Conservation (phyloP, 2,797 vertebrate genomes). For the Eupleurogrammus muticus region DNA sequence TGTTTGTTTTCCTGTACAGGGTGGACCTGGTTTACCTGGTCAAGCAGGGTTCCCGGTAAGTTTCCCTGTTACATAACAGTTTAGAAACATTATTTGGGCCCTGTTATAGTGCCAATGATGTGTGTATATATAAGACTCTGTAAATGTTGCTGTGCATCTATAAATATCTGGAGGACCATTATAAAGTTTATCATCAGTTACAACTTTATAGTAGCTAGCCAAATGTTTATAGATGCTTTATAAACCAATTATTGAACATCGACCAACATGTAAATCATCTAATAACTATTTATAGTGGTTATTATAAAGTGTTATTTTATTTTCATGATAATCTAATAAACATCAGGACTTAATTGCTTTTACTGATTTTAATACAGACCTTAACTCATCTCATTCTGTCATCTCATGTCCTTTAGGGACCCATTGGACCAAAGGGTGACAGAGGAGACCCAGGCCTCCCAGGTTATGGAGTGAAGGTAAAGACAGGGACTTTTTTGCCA, state of each 20-base stretch:
- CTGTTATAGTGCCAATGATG: no score
- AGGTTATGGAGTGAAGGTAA: conserved; percentile 90
- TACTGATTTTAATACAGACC: neutral
- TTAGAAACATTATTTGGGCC: no score
- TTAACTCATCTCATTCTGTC: neutral
- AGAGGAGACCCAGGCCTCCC: conserved; percentile 83
- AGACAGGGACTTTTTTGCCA: neutral
- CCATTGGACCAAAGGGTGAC: conserved; percentile 91
- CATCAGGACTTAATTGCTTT: neutral
- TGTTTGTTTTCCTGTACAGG: conserved; percentile 66
- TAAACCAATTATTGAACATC: no score
- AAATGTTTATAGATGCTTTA: no score
- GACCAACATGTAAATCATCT: no score
- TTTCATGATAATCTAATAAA: neutral
- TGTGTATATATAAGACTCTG: no score
- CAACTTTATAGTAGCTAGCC: no score
- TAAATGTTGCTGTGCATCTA: no score
- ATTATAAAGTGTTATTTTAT: neutral
- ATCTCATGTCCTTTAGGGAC: conserved; percentile 82
- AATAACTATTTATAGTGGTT: no score
- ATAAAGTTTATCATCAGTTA: no score
- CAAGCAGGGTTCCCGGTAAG: conserved; percentile 90
- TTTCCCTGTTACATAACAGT: conserved; percentile 27
- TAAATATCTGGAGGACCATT: no score
- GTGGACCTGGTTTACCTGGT: conserved; percentile 83